Evolutionary conservation across 2,113 vertebrate species (phyloP).

Genomic region (Vidua macroura): DNA sequence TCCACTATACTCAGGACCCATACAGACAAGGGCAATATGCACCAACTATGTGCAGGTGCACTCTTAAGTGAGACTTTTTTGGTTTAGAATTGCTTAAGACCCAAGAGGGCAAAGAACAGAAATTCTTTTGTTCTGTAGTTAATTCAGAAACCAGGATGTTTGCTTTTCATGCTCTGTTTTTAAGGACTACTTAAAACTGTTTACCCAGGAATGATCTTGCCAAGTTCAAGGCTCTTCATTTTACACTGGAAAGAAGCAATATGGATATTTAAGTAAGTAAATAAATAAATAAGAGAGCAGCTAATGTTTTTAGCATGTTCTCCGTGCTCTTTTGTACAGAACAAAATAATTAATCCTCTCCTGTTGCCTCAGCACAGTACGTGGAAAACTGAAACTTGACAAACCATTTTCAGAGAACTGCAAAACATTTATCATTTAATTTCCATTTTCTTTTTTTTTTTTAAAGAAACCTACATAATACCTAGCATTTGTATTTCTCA

Average conservation of each 20-base stretch:
- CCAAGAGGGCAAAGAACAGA: background rate
- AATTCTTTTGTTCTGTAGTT: constrained; percentile 30
- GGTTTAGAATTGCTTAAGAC: constrained; percentile 39
- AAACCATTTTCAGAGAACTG: constrained; percentile 23
- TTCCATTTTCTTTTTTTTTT: background rate
- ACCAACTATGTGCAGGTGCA: constrained; percentile 14
- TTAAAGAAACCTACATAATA: background rate
- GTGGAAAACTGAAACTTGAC: constrained; percentile 37
- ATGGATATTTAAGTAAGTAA: background rate
- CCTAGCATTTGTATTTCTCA: constrained; percentile 17
- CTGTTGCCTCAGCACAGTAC: constrained; percentile 11
- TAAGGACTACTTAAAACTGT: constrained; percentile 28
- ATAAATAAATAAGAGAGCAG: background rate
- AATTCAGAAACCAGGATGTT: constrained; percentile 15
- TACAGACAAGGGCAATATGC: background rate
- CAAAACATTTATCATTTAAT: constrained; percentile 17
- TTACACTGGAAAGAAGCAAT: background rate
- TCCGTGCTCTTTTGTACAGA: constrained; percentile 8
- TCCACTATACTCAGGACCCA: background rate
- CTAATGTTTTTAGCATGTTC: constrained; percentile 10
- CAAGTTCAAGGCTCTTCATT: constrained; percentile 7
- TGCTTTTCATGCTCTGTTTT: constrained; percentile 18
- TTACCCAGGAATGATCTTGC: background rate
- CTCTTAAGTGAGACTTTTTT: background rate
- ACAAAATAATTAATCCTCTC: constrained; percentile 49